Conservation (phyloP, 2,113 vertebrate species). For the Gallinago media region DNA sequence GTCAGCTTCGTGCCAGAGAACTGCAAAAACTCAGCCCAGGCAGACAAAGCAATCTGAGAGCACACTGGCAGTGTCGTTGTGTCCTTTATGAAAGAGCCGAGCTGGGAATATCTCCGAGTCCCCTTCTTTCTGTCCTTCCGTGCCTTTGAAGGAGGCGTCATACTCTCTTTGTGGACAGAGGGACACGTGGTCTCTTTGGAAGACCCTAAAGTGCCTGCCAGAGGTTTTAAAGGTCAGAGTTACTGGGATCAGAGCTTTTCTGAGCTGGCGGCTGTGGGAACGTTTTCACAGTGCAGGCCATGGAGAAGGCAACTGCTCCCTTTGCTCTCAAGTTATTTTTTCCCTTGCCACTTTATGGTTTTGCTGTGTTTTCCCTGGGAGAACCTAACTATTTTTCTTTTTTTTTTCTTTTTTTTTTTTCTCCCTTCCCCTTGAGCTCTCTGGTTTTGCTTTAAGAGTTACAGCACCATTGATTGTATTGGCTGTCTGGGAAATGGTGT, state of each 20-base stretch:
- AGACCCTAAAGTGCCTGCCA: not conserved
- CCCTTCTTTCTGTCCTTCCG: not conserved
- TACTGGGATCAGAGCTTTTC: not conserved
- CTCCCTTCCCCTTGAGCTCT: not conserved
- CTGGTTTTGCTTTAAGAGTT: slow-evolving; percentile 51
- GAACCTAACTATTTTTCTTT: not conserved
- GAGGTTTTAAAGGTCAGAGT: slow-evolving; percentile 34
- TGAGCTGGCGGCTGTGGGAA: not conserved
- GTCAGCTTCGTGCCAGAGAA: not conserved
- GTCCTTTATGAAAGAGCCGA: not conserved
- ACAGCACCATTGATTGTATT: slow-evolving; percentile 41
- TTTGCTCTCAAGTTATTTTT: slow-evolving; percentile 2
- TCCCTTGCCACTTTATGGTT: not conserved
- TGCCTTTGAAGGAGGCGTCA: not conserved
- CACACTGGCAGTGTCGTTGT: not conserved
- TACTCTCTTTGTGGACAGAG: not conserved
- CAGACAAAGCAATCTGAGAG: not conserved
- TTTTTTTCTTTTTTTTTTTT: not conserved
- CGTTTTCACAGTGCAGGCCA: not conserved
- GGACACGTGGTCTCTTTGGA: not conserved
- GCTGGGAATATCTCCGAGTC: not conserved
- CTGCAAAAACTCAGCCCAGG: not conserved
- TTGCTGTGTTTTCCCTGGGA: slow-evolving; percentile 9
- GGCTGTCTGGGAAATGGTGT: slow-evolving; percentile 33
- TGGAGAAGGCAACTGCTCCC: not conserved